phyloP scores from a whole-genome alignment of 2,888 invertebrate genomes.

The Anagyrus pseudococci region DNA sequence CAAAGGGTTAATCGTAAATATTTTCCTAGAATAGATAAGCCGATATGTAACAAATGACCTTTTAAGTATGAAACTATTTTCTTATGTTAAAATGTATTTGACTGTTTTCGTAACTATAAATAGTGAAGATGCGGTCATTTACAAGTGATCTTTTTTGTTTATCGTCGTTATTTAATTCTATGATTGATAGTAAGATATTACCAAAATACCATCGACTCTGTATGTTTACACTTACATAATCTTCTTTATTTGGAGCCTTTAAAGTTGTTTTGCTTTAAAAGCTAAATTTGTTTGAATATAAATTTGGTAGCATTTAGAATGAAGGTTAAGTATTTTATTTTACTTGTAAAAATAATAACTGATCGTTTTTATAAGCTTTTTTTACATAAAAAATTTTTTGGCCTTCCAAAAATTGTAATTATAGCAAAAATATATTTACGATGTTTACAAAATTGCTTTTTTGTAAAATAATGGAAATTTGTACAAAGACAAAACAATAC shows the following conservation, averaged over 20 bases:
- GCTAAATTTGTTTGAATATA: slow-evolving; percentile 3
- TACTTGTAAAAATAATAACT: slow-evolving; percentile 1
- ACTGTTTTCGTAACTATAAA: slow-evolving; percentile 8
- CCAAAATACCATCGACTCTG: slow-evolving; percentile 15
- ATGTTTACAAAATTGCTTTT: no score
- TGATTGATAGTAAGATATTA: slow-evolving; percentile 10
- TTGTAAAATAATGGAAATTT: slow-evolving; percentile 30
- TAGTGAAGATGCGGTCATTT: slow-evolving; percentile 1
- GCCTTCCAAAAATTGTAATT: slow-evolving; percentile 7
- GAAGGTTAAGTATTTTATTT: no score
- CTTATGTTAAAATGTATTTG: slow-evolving; percentile 5
- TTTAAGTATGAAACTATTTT: not conserved
- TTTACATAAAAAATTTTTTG: slow-evolving; percentile 5
- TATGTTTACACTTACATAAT: not conserved
- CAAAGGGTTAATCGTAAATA: slow-evolving; percentile 23
- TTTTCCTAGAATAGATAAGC: slow-evolving; percentile 25
- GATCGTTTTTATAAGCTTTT: slow-evolving; percentile 16
- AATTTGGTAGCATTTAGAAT: no score
- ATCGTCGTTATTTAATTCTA: slow-evolving; percentile 5
- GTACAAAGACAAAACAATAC: slow-evolving; percentile 31
- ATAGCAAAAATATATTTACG: slow-evolving; percentile 12
- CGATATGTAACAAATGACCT: slow-evolving; percentile 10
- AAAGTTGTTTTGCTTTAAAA: slow-evolving; percentile 12
- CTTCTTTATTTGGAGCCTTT: slow-evolving; percentile 8
- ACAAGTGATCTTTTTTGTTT: slow-evolving; percentile 6